Conservation (phyloP, 2,888 invertebrate species). For the Chloromyia formosa region DNA sequence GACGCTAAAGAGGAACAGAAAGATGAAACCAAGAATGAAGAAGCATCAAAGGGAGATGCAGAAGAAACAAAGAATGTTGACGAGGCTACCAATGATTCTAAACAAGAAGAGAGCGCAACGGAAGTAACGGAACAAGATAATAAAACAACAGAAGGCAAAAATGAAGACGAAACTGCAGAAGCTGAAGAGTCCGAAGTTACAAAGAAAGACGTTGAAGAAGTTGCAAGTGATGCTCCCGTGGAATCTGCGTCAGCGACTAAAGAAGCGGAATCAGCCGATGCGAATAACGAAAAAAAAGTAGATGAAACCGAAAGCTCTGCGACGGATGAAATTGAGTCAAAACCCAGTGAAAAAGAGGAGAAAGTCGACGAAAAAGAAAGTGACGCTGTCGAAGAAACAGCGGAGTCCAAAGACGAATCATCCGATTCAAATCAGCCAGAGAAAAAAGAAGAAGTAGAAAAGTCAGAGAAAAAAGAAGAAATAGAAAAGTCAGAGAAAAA, state of each 20-base stretch:
- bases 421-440: conserved; percentile 38
- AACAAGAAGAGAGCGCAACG: background rate
- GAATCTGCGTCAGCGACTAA: background rate
- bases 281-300: no score
- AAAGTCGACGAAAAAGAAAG: background rate
- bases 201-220: conserved; percentile 10
- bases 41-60: background rate
- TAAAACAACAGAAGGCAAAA: no score
- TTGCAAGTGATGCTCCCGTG: background rate
- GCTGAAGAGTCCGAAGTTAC: background rate
- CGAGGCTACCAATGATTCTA: background rate
- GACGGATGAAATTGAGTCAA: background rate
- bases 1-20: conserved; percentile 39
- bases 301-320: background rate
- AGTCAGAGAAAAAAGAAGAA: no score
- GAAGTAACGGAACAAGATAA: no score
- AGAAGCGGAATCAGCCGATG: background rate
- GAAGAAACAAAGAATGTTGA: background rate
- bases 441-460: no score
- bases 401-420: background rate
- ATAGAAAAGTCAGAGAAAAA: no score
- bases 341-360: background rate
- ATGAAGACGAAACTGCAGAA: background rate
- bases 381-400: background rate
- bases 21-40: conserved; percentile 11